Evolutionary conservation across 2,113 vertebrate species (phyloP).

Genomic region (Brevimyrus niger): DNA sequence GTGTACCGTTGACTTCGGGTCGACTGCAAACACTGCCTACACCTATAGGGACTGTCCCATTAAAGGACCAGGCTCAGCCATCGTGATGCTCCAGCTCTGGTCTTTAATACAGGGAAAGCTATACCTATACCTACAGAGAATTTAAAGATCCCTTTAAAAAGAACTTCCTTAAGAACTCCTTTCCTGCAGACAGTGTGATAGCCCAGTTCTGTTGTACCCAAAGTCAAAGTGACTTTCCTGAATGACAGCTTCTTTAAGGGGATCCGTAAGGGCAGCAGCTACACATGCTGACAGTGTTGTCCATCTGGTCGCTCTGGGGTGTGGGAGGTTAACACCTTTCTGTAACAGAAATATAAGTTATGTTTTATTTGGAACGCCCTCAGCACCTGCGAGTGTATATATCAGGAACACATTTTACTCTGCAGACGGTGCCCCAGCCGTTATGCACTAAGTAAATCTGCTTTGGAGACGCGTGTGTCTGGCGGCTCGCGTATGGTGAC

Average conservation of each 20-base stretch:
- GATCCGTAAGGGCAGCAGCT: not conserved
- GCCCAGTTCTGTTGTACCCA: not conserved
- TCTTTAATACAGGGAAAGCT: not conserved
- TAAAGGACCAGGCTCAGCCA: not conserved
- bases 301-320: not conserved
- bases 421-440: not conserved
- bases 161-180: too few species aligned
- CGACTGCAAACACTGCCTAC: not conserved
- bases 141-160: not conserved
- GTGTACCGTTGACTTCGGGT: not conserved
- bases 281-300: not conserved
- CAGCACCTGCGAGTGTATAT: not conserved
- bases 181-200: not conserved
- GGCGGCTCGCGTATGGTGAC: not conserved
- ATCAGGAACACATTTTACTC: not conserved
- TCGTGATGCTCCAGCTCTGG: not conserved
- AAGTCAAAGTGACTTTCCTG: not conserved
- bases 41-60: not conserved
- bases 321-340: not conserved
- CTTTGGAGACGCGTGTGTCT: not conserved
- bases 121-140: not conserved
- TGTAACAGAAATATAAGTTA: not conserved
- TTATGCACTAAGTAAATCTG: not conserved
- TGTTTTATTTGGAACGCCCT: not conserved
- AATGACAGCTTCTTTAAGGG: not conserved